Evolutionary conservation across 2,888 invertebrate species (phyloP), one percentile per base, ranked within the genome.

Genomic region (Cheilosia urbana): DNA sequence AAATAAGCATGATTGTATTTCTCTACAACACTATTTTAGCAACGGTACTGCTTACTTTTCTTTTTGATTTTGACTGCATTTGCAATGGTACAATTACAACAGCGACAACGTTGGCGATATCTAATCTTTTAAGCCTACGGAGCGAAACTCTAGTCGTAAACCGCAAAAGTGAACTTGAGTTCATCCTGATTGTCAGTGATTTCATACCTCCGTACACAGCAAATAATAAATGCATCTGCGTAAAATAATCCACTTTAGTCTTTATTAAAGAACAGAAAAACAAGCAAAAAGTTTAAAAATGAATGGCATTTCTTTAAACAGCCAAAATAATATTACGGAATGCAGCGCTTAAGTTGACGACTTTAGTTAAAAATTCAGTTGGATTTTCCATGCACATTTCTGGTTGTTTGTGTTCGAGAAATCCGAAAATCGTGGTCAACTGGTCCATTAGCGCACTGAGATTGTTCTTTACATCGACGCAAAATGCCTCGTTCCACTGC

Each of bases 261-360:
- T 42, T 37, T 17, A 13, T 9, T 7, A 53, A 42, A 40, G 2
- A 51, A 37, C 13, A 13, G 13, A 37, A n/a, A 65, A 37, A 37
- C 6, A 19, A 4, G 15, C 19, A 30, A 42, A 9, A 15, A 9
- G 17, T 3, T 24, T 4, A 37, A 4, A 37, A 37, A 37, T 37
- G 3, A 37, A 13, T 4, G 37, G 37, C 37, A 37, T 37, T 37
- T 37, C 13, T 37, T 58, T 17, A 71, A 47, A 58, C 17, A 2
- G 37, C 58, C 21, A 47, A 47, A 21, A 71, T 71, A n/a, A 58
- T 45, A 24, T 58, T 71, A 47, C 58, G 58, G 11, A 71, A 49
- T 3, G 13, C 69, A 1, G 69, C 47, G 19, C 37, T 45, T 5
- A 69, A 6, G 34, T 34, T 58, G 0, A 69, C 69, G 15, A 30